These are phyloP conservation scores for Loriculus beryllinus DNA, from an alignment of 2,797 vertebrate species.

Conservation along the genomic window DNA sequence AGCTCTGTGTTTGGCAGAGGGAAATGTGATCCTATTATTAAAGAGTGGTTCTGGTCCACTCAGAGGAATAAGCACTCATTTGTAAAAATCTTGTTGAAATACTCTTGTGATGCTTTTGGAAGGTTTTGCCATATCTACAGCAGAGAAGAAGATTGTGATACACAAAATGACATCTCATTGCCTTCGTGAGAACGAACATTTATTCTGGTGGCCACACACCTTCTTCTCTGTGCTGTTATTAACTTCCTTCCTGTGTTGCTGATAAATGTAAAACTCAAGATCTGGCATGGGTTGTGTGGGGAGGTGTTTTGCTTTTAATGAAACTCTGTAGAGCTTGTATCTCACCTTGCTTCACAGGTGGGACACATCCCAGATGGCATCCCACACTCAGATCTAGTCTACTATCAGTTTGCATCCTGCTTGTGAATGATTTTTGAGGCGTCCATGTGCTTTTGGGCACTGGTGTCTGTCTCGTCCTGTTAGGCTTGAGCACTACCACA, in stretches of 20 bases:
- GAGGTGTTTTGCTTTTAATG: neutral
- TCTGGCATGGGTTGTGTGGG: neutral
- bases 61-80: neutral
- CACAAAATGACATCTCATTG: neutral
- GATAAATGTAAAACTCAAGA: neutral
- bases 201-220: neutral
- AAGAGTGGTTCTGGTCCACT: neutral
- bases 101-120: neutral
- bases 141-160: neutral
- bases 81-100: neutral
- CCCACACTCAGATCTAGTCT: accelerated
- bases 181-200: neutral
- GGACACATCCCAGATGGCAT: neutral
- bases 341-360: neutral
- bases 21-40: neutral
- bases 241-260: neutral
- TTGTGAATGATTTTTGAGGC: neutral
- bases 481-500: accelerated
- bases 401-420: neutral
- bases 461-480: neutral
- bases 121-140: neutral
- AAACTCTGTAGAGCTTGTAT: neutral
- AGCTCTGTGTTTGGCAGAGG: neutral
- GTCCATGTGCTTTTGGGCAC: accelerated
- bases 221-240: neutral